Evolutionary conservation across 1,140 invertebrate species (phyloP), one percentile per base, ranked within the genome.

Genomic region (Polyergus mexicanus): DNA sequence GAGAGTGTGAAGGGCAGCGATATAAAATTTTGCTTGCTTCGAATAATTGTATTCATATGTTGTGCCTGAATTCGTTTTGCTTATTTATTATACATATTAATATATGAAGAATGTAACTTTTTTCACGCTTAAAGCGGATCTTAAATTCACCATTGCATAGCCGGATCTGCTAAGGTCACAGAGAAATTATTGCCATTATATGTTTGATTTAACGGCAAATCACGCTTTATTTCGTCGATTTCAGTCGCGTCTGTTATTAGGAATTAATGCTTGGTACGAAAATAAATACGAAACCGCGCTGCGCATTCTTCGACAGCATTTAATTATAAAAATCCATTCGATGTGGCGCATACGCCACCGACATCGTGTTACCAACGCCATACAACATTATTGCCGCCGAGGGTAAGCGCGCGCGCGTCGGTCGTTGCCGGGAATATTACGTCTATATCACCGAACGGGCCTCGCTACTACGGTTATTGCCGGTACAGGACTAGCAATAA

Each of bases 351-450:
- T n/a, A 13, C 47, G 41, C 3, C 74, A 51, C 41, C 44, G 19
- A 44, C 69, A 32, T 5, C 16, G 86, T 28, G 87, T 63, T 78
- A 68, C 86, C 16, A 51, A 65, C 83, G 51, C 84, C 22, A 65
- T 66, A 60, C 44, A 81, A 72, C 68, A 38, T 81, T 25, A 81
- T 72, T 72, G 76, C 76, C 32, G 63, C 25, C 32, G 44, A 38
- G 44, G 28, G 76, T 68, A 62, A 78, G 47, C 35, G 76, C 51
- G 32, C 47, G 75, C 63, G 63, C 76, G 44, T 65, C 19, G 44
- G 51, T 74, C 86, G 88, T 89, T 89, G 86, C 68, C 28, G 87
- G 68, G 87, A 86, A 89, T 89, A 89, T 89, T 89, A 89, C 85
- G 88, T 88, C 87, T 89, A 89, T 89, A 89, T 89, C 87, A 78